Base-by-base conservation (phyloP, 2,113 vertebrate species). In the Mola mola region DNA sequence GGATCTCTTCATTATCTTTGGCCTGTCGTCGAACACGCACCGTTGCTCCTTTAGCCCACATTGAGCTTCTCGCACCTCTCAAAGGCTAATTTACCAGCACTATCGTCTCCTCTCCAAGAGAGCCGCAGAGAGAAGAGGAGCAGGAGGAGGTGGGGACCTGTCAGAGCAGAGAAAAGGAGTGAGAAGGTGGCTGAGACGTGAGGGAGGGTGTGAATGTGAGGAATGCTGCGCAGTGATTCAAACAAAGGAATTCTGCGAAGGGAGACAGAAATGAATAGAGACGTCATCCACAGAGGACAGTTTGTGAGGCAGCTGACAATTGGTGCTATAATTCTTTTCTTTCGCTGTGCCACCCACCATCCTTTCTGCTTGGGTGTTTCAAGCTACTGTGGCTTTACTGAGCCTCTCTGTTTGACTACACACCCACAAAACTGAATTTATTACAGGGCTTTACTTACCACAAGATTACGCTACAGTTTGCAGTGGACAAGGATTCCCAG, bases 1-100 rank as follows among this genome's bases (percentile, higher is more conserved):
- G 3, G 15, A 75, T 66, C 57, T 57, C 63, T 75, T 81, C 47
- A 81, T 89, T 79, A 79, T 81, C 75, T 66, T 41, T 44, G 56
- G 57, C 44, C 37, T 34, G 17, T 64, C 76, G 49, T 67, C 58
- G 70, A 83, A 59, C 37, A 51, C 28, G 46, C 42, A 12, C 61
- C 66, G 41, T 62, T 4, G 16, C 56, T 73, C 49, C 64, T 66
- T 38, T 43, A 57, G 65, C 47, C 55, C 31, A 52, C 57, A 24
- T 9, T 3, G n/a, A 62, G 34, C 26, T 52, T 72, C 46, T 75
- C 28, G 56, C 50, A 55, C 50, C 41, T 44, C 56, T 72, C 49
- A 55, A 56, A 10, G 31, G 34, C 42, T 75, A 82, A 85, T 82
- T n/a, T 84, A 72, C 49, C 62, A 48, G 47, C 20, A 1, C 61